Evolutionary conservation across 2,113 vertebrate species (phyloP).

Genomic region (Azemiops feae): DNA sequence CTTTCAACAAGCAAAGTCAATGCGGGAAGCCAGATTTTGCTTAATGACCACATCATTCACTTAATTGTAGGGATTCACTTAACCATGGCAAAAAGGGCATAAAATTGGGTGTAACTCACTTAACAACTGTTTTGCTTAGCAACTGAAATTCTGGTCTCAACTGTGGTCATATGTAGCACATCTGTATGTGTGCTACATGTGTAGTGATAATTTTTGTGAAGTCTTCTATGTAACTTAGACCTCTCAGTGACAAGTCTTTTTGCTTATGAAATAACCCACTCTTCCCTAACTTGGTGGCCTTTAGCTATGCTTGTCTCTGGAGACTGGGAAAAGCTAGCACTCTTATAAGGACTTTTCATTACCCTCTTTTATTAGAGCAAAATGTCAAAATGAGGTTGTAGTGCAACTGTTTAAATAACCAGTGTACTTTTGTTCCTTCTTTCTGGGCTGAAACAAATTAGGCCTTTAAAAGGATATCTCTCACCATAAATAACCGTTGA

Average conservation of each 20-base stretch:
- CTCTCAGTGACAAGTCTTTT: not conserved
- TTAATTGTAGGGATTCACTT: not conserved
- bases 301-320: not conserved
- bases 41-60: not conserved
- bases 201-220: not conserved
- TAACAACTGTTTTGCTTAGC: not conserved
- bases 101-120: not conserved
- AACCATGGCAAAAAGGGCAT: not conserved
- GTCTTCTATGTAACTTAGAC: not conserved
- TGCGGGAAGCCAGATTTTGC: not conserved
- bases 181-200: not conserved
- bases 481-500: not conserved
- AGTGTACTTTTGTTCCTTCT: not conserved
- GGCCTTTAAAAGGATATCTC: not conserved
- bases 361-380: not conserved
- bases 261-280: not conserved
- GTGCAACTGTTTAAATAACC: not conserved
- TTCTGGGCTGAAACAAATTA: conserved; percentile 14
- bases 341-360: not conserved
- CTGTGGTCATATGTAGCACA: not conserved
- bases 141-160: not conserved
- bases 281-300: not conserved
- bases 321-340: not conserved
- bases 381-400: not conserved
- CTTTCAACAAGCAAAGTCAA: not conserved